phyloP scores from a whole-genome alignment of 2,888 invertebrate genomes.

The Tenthredo mesomela region DNA sequence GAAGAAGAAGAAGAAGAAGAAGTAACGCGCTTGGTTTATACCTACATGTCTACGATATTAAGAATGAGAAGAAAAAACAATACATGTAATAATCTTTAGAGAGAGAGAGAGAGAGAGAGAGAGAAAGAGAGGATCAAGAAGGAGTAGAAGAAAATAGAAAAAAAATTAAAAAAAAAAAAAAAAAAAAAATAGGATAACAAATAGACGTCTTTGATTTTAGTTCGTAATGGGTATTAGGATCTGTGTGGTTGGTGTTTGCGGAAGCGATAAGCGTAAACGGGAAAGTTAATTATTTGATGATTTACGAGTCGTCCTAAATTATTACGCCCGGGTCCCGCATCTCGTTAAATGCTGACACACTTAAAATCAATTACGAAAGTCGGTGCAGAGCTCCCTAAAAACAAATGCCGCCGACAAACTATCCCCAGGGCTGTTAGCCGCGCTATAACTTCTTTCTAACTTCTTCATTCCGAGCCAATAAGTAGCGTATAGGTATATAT shows the following conservation, averaged over 20 bases:
- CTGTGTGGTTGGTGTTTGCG: conserved; percentile 18
- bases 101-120: too few species aligned
- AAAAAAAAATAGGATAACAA: background rate
- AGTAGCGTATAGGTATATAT: conserved; percentile 15
- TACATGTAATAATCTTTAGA: background rate
- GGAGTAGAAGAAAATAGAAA: background rate
- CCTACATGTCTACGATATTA: background rate
- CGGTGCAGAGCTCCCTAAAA: conserved; percentile 39
- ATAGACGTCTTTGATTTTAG: background rate
- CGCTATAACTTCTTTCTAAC: conserved; percentile 49
- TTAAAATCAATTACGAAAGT: conserved; percentile 51
- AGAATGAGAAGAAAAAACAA: conserved; percentile 1
- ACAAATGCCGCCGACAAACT: conserved; percentile 44
- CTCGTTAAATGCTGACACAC: conserved; percentile 51
- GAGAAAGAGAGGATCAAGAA: background rate
- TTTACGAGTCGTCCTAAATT: conserved; percentile 48
- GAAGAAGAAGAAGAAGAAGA: background rate
- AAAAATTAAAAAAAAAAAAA: background rate
- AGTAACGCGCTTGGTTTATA: background rate
- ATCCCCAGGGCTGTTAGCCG: conserved; percentile 34
- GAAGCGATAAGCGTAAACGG: conserved; percentile 33
- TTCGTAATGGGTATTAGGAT: conserved; percentile 3
- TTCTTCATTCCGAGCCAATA: conserved; percentile 47
- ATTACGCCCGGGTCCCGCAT: conserved; percentile 19
- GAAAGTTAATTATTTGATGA: conserved; percentile 46